Conservation (phyloP, 2,113 vertebrate genomes). For the Ameiurus melas region DNA sequence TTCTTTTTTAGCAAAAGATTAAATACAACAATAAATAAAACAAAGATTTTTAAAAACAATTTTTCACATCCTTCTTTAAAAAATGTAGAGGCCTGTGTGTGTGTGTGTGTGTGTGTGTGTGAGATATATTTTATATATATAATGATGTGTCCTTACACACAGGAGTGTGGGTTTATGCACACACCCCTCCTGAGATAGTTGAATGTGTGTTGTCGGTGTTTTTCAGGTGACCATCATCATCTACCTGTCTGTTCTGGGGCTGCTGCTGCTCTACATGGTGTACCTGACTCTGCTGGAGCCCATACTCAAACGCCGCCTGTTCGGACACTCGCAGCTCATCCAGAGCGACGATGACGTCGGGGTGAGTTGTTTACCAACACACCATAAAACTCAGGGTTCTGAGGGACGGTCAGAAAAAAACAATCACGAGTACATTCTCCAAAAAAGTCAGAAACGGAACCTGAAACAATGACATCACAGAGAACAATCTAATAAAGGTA, state of each 20-base stretch:
- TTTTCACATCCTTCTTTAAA: too few relatives aligned
- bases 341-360: conserved; percentile 93
- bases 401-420: not conserved
- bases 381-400: not conserved
- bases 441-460: not conserved
- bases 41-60: too few relatives aligned
- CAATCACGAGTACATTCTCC: not conserved
- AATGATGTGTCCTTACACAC: too few relatives aligned
- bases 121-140: too few relatives aligned
- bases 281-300: conserved; percentile 96
- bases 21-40: too few relatives aligned
- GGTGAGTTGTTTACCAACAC: conserved; percentile 73
- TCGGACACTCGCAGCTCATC: conserved; percentile 94
- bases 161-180: too few relatives aligned
- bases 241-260: conserved; percentile 93
- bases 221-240: conserved; percentile 92
- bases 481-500: not conserved
- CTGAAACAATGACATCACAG: not conserved
- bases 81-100: too few relatives aligned
- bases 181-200: too few relatives aligned
- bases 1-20: too few relatives aligned
- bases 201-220: conserved; percentile 20
- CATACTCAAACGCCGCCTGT: conserved; percentile 91
- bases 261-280: conserved; percentile 96
- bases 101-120: too few relatives aligned